phyloP scores from a whole-genome alignment of 2,113 vertebrate species.

The Prochilodus magdalenae region DNA sequence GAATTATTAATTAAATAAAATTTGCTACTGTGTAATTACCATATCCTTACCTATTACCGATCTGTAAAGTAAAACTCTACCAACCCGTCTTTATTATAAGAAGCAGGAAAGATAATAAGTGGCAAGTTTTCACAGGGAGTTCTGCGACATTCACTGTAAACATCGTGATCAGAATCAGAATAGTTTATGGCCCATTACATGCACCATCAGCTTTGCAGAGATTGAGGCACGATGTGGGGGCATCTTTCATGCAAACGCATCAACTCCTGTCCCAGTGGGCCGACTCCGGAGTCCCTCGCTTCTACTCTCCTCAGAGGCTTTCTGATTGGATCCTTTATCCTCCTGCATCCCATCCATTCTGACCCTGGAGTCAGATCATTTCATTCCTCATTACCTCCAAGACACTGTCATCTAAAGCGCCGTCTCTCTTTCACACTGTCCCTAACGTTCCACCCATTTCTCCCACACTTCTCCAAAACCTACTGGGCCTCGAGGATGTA shows the following conservation, averaged over 20 bases:
- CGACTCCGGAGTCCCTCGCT: not conserved
- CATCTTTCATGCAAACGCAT: not conserved
- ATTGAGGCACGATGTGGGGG: not conserved
- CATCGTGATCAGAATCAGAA: not conserved
- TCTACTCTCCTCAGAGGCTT: not conserved
- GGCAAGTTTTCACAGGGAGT: not conserved
- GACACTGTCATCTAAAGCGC: not conserved
- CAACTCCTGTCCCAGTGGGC: not conserved
- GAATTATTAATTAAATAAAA: no score
- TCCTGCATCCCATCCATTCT: not conserved
- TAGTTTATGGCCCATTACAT: not conserved
- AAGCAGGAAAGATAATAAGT: not conserved
- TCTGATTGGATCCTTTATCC: conserved; percentile 19
- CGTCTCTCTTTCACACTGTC: not conserved
- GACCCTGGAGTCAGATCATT: conserved; percentile 13
- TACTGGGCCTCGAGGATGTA: not conserved
- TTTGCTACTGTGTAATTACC: no score
- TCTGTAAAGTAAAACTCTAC: no score
- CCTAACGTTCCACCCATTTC: not conserved
- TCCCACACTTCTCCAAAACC: not conserved
- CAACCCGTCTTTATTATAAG: no score
- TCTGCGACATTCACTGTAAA: not conserved
- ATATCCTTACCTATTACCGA: no score
- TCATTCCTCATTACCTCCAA: conserved; percentile 23
- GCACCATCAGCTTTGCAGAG: not conserved